Percentiles rank a stretch among this genome's conserved stretches.
phyloP scores from a whole-genome alignment of 2,113 vertebrate species.

The Paralichthys olivaceus region DNA sequence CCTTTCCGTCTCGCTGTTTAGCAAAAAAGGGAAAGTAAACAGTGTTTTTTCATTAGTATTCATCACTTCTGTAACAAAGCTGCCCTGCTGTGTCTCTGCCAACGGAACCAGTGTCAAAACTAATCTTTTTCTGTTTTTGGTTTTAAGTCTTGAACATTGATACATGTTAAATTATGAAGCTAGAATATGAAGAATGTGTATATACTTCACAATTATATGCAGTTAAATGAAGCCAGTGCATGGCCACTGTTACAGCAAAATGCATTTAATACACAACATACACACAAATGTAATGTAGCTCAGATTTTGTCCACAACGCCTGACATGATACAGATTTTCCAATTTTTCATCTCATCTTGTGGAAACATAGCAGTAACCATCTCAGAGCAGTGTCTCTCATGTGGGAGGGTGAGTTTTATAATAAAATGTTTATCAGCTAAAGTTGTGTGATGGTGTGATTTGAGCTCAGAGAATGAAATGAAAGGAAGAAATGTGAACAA shows the following conservation, averaged over 20 bases:
- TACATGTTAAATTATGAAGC: constrained; percentile 78
- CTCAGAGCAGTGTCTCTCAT: constrained; percentile 28
- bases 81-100: constrained; percentile 32
- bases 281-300: constrained; percentile 26
- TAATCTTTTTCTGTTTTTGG: constrained; percentile 26
- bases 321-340: constrained; percentile 15
- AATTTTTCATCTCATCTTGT: not conserved
- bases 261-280: constrained; percentile 29
- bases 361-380: constrained; percentile 19
- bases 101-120: constrained; percentile 49
- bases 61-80: constrained; percentile 10
- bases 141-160: constrained; percentile 38
- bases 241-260: constrained; percentile 1
- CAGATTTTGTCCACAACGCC: constrained; percentile 28
- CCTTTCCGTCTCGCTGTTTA: not conserved
- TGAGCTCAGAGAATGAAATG: not conserved
- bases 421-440: constrained; percentile 66
- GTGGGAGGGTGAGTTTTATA: constrained; percentile 50
- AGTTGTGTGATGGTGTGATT: constrained; percentile 37
- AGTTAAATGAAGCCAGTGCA: constrained; percentile 48
- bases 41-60: not conserved
- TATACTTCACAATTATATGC: constrained; percentile 60
- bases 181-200: constrained; percentile 65
- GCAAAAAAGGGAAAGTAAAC: constrained; percentile 27
- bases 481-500: not conserved